phyloP scores from a whole-genome alignment of 2,797 vertebrate genomes.

The Phataginus tetradactyla region DNA sequence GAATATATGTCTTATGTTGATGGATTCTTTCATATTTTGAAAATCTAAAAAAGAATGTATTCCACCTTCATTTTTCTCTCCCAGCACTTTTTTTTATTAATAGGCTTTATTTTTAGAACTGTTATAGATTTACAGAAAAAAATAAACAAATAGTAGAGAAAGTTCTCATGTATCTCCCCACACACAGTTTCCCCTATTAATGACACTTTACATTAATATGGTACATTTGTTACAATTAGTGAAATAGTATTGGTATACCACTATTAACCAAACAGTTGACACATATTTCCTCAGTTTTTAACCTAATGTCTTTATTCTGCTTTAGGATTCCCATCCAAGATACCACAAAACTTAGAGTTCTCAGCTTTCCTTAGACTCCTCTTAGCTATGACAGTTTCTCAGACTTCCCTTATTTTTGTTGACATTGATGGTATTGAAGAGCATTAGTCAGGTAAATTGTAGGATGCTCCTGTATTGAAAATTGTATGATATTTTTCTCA shows the following conservation, averaged over 20 bases:
- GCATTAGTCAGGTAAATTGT: background rate
- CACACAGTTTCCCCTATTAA: background rate
- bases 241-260: background rate
- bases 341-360: background rate
- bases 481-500: background rate
- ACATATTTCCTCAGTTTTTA: background rate
- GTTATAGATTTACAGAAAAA: background rate
- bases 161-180: background rate
- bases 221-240: background rate
- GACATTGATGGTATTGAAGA: background rate
- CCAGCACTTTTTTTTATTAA: slow-evolving; percentile 6
- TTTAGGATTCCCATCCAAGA: background rate
- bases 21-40: slow-evolving; percentile 1
- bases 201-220: background rate
- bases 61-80: background rate
- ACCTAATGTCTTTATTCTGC: background rate
- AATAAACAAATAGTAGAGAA: background rate
- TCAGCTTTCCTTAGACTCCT: background rate
- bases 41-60: background rate
- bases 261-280: background rate
- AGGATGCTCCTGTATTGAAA: background rate
- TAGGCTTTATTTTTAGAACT: background rate
- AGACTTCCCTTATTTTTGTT: background rate
- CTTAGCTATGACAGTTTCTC: background rate
- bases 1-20: background rate